phyloP scores from a whole-genome alignment of 92 coral and sea anemone species.

The Blastomussa wellsi region DNA sequence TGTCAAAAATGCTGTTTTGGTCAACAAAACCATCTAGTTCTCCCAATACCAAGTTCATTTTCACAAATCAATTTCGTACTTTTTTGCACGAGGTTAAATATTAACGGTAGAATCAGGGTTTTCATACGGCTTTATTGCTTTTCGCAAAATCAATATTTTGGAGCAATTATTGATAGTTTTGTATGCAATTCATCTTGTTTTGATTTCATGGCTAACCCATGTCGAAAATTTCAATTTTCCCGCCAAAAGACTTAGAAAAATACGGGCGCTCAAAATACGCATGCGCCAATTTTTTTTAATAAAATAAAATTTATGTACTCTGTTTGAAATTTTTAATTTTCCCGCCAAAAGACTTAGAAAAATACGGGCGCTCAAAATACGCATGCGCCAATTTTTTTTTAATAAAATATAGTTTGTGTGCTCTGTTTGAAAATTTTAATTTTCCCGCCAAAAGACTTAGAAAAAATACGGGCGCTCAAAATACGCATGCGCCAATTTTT shows the following conservation, averaged over 20 bases:
- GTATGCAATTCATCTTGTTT: background rate
- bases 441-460: background rate
- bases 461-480: constrained; percentile 22
- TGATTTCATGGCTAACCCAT: background rate
- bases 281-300: constrained; percentile 13
- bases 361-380: constrained; percentile 36
- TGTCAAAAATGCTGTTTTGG: too few relatives aligned
- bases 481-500: constrained; percentile 34
- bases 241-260: background rate
- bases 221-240: background rate
- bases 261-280: constrained; percentile 14
- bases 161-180: too few relatives aligned
- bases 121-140: too few relatives aligned
- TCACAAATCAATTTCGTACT: too few relatives aligned
- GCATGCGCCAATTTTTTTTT: constrained; percentile 33
- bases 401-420: too few relatives aligned
- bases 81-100: too few relatives aligned
- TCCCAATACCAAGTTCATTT: too few relatives aligned
- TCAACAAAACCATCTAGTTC: too few relatives aligned
- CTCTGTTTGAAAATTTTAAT: background rate
- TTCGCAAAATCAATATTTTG: background rate
- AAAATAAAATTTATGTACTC: too few relatives aligned
- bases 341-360: constrained; percentile 5
- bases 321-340: background rate
- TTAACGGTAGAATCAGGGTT: too few relatives aligned